These are phyloP conservation scores for Aspidiotus destructor DNA, from an alignment of 2,888 invertebrate species.

Conservation along the genomic window DNA sequence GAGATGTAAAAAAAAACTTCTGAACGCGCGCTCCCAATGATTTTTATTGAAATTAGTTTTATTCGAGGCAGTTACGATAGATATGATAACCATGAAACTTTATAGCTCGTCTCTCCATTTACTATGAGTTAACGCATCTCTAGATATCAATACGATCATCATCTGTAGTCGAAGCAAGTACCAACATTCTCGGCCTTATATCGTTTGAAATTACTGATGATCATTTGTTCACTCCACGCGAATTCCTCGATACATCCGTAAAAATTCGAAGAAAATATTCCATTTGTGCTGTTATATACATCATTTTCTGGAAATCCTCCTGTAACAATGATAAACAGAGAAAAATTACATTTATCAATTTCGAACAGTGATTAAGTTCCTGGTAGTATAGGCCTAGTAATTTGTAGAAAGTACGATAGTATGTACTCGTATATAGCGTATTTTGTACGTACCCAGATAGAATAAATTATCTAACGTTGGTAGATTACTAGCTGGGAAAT, in stretches of 20 bases:
- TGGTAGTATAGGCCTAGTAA: no score
- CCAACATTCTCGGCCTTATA: slow-evolving; percentile 51
- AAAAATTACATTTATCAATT: slow-evolving; percentile 6
- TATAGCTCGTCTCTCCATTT: no score
- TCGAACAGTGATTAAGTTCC: no score
- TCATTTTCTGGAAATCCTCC: slow-evolving; percentile 43
- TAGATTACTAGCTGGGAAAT: slow-evolving; percentile 34
- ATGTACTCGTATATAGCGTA: no score
- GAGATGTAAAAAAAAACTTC: no score
- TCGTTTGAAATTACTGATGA: slow-evolving; percentile 48
- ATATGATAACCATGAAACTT: no score
- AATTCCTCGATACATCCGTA: slow-evolving; percentile 45
- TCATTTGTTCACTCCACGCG: slow-evolving; percentile 41
- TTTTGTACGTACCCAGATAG: slow-evolving; percentile 41
- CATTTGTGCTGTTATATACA: slow-evolving; percentile 41
- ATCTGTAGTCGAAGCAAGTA: slow-evolving; percentile 36
- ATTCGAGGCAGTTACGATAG: no score
- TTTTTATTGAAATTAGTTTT: no score
- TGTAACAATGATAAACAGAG: slow-evolving; percentile 34
- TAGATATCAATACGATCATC: neutral
- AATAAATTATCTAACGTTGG: slow-evolving; percentile 42
- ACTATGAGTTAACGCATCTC: no score
- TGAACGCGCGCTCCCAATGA: no score
- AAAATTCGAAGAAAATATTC: slow-evolving; percentile 43
- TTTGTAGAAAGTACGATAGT: no score